These are phyloP conservation scores for Myotis vivesi DNA, from an alignment of 2,797 vertebrate genomes.

Conservation along the genomic window DNA sequence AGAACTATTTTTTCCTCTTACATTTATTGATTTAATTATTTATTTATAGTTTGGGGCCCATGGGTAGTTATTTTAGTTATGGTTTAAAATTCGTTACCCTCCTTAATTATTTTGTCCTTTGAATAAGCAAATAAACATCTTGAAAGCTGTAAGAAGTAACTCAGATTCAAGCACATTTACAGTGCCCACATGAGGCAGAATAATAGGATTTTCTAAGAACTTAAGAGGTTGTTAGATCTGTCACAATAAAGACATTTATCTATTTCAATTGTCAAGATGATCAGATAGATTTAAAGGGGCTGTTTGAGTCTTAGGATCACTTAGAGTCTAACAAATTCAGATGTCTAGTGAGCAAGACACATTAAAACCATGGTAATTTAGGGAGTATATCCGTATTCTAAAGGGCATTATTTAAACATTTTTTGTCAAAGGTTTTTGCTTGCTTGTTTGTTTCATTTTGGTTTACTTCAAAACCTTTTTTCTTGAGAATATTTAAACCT, in stretches of 20 bases:
- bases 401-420: background rate
- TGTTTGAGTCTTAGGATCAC: background rate
- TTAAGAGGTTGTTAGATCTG: background rate
- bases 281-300: background rate
- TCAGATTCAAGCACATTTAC: background rate
- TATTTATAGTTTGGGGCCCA: background rate
- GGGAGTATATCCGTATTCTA: background rate
- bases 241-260: background rate
- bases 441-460: background rate
- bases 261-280: background rate
- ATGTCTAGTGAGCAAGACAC: background rate
- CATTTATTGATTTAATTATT: background rate
- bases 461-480: background rate
- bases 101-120: background rate
- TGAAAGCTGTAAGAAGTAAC: background rate
- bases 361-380: background rate
- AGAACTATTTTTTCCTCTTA: background rate
- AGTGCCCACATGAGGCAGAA: background rate
- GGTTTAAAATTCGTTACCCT: background rate
- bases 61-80: background rate
- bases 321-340: background rate
- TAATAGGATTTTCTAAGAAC: background rate
- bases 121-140: background rate
- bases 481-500: background rate
- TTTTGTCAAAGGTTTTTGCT: background rate